phyloP scores from a whole-genome alignment of 2,797 vertebrate genomes.

The Ctenochaetus hawaiiensis region DNA sequence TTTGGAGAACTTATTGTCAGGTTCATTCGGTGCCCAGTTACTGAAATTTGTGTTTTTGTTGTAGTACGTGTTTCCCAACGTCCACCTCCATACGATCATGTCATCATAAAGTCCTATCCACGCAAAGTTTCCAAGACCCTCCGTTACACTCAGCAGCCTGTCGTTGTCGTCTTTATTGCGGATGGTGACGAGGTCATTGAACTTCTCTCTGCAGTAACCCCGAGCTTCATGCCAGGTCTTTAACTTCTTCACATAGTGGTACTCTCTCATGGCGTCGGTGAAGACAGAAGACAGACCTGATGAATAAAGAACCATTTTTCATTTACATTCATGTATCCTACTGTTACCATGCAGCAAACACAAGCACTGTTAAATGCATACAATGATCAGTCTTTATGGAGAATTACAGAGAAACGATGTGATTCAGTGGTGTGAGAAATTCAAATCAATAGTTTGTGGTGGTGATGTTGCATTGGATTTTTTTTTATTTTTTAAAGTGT shows the following conservation, averaged over 20 bases:
- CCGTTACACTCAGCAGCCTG: not conserved
- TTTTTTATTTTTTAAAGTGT: too few relatives aligned
- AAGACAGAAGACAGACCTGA: conserved; percentile 34
- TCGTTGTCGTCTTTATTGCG: not conserved
- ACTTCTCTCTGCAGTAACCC: conserved; percentile 62
- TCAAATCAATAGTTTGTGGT: too few relatives aligned
- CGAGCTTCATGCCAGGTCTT: conserved; percentile 67
- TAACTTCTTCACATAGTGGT: conserved; percentile 37
- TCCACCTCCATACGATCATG: conserved; percentile 63
- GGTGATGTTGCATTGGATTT: too few relatives aligned
- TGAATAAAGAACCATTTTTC: not conserved
- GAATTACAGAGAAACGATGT: too few relatives aligned
- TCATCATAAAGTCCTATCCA: conserved; percentile 70
- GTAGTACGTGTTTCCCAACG: not conserved
- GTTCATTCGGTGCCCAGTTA: fast-evolving
- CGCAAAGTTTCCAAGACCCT: fast-evolving
- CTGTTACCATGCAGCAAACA: not conserved
- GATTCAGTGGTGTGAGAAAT: too few relatives aligned
- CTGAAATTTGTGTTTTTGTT: not conserved
- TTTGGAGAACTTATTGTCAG: fast-evolving
- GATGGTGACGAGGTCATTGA: conserved; percentile 63
- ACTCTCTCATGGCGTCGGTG: not conserved
- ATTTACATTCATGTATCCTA: not conserved
- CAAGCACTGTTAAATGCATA: not conserved
- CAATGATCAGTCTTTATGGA: too few relatives aligned